Percentiles rank a stretch among this genome's conserved stretches.
Conservation (phyloP, 2,888 invertebrate genomes). For the Tuberolachnus salignus region DNA sequence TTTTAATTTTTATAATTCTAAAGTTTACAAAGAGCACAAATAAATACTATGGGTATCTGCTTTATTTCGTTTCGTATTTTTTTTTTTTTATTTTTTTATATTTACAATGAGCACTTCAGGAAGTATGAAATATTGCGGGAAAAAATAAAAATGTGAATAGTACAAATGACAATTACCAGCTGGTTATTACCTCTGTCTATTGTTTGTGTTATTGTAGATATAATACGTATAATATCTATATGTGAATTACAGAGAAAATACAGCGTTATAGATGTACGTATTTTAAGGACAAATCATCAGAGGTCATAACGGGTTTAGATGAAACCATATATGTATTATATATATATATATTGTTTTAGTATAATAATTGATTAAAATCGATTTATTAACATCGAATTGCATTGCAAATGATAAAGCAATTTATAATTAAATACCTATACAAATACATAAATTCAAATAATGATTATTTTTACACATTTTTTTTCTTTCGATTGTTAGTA, state of each 20-base stretch:
- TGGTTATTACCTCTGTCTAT: conserved; percentile 18
- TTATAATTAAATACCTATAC: too few relatives aligned
- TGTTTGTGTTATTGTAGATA: not conserved
- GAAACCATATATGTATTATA: conserved; percentile 11
- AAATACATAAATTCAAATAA: too few relatives aligned
- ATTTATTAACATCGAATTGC: too few relatives aligned
- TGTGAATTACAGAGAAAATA: conserved; percentile 38
- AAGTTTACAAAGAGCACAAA: not conserved
- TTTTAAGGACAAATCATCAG: conserved; percentile 22
- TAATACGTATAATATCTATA: not conserved
- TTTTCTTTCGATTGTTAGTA: too few relatives aligned
- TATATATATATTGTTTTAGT: too few relatives aligned
- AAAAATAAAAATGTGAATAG: conserved; percentile 29
- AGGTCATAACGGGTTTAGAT: conserved; percentile 28
- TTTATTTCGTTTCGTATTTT: not conserved
- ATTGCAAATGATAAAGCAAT: too few relatives aligned
- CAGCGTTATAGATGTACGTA: not conserved
- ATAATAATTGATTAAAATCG: too few relatives aligned
- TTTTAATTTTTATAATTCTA: too few relatives aligned
- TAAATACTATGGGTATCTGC: too few relatives aligned
- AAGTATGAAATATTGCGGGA: conserved; percentile 27
- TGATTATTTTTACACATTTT: too few relatives aligned
- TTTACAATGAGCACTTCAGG: not conserved
- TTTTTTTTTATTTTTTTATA: not conserved
- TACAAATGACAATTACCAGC: conserved; percentile 25